These are phyloP conservation scores for Entomobrya proxima DNA, from an alignment of 2,888 invertebrate species.

Conservation along the genomic window DNA sequence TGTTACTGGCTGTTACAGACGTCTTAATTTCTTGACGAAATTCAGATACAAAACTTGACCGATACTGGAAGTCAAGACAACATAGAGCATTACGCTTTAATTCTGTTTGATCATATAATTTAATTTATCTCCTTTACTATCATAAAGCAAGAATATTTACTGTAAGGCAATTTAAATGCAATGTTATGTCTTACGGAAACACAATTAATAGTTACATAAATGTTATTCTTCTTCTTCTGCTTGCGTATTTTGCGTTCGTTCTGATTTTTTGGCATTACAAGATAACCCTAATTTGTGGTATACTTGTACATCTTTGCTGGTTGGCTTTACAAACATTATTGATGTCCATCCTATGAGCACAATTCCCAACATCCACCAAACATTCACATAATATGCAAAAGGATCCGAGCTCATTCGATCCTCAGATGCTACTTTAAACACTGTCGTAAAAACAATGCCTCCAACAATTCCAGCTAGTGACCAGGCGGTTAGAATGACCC, in stretches of 20 bases:
- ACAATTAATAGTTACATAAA: too few relatives aligned
- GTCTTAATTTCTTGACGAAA: too few relatives aligned
- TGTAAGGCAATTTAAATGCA: too few relatives aligned
- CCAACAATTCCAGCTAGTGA: conserved; percentile 71
- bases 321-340: conserved; percentile 66
- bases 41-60: too few relatives aligned
- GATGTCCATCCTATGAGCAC: conserved; percentile 68
- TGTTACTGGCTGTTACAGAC: too few relatives aligned
- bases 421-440: conserved; percentile 60
- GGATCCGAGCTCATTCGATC: conserved; percentile 9
- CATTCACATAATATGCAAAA: conserved; percentile 72
- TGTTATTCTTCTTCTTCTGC: background rate
- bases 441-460: conserved; percentile 69
- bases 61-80: too few relatives aligned
- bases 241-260: background rate
- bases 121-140: too few relatives aligned
- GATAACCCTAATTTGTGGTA: background rate
- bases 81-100: too few relatives aligned
- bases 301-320: conserved; percentile 55
- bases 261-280: too few relatives aligned
- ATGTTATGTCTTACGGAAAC: too few relatives aligned
- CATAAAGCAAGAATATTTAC: too few relatives aligned
- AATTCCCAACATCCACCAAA: conserved; percentile 70
- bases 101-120: too few relatives aligned
- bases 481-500: conserved; percentile 72